These are phyloP conservation scores for Mamestra configurata DNA, from an alignment of 1,140 invertebrate species.

Conservation along the genomic window DNA sequence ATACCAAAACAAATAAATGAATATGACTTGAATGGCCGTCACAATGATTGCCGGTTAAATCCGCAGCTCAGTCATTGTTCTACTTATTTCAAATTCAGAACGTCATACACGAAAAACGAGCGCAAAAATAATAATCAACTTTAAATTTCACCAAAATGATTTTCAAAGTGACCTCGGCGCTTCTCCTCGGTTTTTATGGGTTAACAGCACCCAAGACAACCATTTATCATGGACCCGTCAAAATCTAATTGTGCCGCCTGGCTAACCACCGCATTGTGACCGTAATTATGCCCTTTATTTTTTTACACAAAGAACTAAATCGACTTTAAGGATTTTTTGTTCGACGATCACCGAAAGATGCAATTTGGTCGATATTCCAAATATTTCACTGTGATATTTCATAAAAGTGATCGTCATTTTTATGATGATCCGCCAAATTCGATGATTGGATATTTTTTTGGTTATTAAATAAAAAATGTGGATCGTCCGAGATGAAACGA, in stretches of 20 bases:
- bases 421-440: constrained; percentile 47
- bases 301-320: constrained; percentile 79
- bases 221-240: constrained; percentile 85
- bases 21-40: not conserved
- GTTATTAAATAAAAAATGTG: not conserved
- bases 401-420: constrained; percentile 40
- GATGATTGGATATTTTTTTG: constrained; percentile 44
- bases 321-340: constrained; percentile 75
- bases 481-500: not conserved
- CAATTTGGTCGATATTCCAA: constrained; percentile 76
- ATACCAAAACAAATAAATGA: not conserved
- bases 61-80: not conserved
- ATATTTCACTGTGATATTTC: constrained; percentile 67
- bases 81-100: not conserved
- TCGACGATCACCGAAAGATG: constrained; percentile 61
- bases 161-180: constrained; percentile 37
- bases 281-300: constrained; percentile 85
- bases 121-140: not conserved
- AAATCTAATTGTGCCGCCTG: constrained; percentile 86
- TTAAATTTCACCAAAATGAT: constrained; percentile 44
- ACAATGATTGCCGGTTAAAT: not conserved
- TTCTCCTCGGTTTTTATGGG: constrained; percentile 41
- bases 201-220: constrained; percentile 71
- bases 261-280: constrained; percentile 83
- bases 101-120: not conserved